A percentile compares a stretch with the other conserved stretches of the same genome.
phyloP scores from a whole-genome alignment of 1,140 invertebrate species.

The Carcinoscorpius rotundicauda region DNA sequence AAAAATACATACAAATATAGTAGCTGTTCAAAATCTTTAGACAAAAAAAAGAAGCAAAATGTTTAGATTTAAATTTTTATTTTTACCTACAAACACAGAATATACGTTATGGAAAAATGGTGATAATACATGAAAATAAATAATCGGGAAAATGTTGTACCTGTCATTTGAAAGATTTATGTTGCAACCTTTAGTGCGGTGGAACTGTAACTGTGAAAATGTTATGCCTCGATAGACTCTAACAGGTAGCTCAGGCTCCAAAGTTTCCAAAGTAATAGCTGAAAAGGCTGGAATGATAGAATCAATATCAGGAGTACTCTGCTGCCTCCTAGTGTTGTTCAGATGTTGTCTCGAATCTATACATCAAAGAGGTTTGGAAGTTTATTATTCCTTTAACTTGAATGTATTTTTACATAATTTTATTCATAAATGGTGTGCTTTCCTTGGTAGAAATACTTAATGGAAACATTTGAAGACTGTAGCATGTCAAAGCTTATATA shows the following conservation, averaged over 20 bases:
- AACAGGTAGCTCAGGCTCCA: constrained; percentile 9
- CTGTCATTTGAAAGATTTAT: constrained; percentile 60
- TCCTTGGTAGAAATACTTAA: no score
- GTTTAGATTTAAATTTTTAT: no score
- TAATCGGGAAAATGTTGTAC: background rate
- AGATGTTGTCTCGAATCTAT: constrained; percentile 51
- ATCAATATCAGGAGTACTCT: constrained; percentile 3
- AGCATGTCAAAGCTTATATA: no score
- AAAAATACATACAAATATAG: no score
- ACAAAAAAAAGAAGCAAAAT: no score
- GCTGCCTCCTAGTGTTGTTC: constrained; percentile 40
- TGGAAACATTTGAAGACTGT: no score
- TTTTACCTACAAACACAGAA: no score
- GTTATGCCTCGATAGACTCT: constrained; percentile 12
- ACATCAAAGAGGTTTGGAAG: background rate
- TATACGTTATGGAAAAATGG: no score
- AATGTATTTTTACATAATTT: no score
- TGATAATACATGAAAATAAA: background rate
- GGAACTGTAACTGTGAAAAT: constrained; percentile 30
- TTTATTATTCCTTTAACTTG: no score
- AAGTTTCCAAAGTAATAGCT: constrained; percentile 1
- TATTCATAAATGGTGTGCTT: no score
- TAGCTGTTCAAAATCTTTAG: no score
- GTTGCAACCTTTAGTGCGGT: constrained; percentile 63
- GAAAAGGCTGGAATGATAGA: constrained; percentile 2